Percentiles rank a stretch among this genome's conserved stretches.
phyloP scores from a whole-genome alignment of 2,113 vertebrate species.

The Orientallactaga bullata region DNA sequence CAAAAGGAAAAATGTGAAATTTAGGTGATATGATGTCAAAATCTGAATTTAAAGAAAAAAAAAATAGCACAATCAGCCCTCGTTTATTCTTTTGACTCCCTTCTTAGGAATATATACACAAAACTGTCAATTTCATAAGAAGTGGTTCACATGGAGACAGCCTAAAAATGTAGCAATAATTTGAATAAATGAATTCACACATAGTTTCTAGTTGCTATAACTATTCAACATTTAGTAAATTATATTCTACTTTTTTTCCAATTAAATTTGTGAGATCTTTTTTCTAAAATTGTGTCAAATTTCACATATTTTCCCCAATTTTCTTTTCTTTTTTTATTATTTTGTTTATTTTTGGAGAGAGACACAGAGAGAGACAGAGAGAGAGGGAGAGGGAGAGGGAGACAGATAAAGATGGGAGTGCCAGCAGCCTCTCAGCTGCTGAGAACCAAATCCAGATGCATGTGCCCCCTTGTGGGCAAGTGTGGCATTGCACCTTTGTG shows the following conservation, averaged over 20 bases:
- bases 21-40: conserved; percentile 76
- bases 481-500: too few relatives aligned
- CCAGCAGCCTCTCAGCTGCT: too few relatives aligned
- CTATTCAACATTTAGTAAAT: conserved; percentile 51
- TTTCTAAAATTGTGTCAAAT: background rate
- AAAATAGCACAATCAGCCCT: conserved; percentile 63
- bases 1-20: conserved; percentile 79
- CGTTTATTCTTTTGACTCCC: conserved; percentile 51
- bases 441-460: too few relatives aligned
- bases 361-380: too few relatives aligned
- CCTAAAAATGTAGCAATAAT: background rate
- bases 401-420: too few relatives aligned
- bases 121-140: conserved; percentile 49
- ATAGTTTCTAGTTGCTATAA: conserved; percentile 19
- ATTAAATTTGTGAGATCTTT: background rate
- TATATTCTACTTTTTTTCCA: background rate
- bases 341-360: too few relatives aligned
- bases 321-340: too few relatives aligned
- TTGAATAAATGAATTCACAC: conserved; percentile 43
- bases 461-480: too few relatives aligned
- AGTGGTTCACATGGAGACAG: background rate
- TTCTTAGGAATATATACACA: conserved; percentile 23
- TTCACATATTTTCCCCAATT: conserved; percentile 15
- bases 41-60: conserved; percentile 76
- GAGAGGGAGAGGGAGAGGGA: too few relatives aligned